These are phyloP conservation scores for Trachymyrmex septentrionalis DNA, from an alignment of 1,140 invertebrate species.

Conservation along the genomic window DNA sequence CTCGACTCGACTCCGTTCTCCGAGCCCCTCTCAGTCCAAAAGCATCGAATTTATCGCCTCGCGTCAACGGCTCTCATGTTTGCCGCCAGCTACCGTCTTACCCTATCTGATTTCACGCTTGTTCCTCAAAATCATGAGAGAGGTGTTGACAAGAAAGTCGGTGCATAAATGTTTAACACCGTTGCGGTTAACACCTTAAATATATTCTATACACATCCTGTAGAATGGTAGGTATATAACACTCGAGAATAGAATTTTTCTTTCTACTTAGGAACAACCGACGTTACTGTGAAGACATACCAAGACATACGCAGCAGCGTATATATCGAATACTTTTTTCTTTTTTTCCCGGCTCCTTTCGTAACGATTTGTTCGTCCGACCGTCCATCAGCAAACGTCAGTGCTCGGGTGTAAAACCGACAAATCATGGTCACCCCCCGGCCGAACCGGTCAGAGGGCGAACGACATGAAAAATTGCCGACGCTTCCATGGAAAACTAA, in stretches of 20 bases:
- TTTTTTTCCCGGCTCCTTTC: not conserved
- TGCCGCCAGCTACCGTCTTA: constrained; percentile 50
- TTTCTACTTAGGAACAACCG: not conserved
- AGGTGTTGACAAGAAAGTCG: constrained; percentile 18
- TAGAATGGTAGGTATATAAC: not conserved
- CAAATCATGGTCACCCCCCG: constrained; percentile 71
- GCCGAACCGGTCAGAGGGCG: constrained; percentile 46
- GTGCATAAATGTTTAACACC: constrained; percentile 31
- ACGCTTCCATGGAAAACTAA: constrained; percentile 78
- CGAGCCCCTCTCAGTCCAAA: constrained; percentile 37
- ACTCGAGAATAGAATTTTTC: not conserved
- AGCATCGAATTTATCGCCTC: constrained; percentile 67
- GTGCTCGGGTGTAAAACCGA: constrained; percentile 65
- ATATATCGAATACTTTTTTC: not conserved
- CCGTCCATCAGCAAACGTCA: not conserved
- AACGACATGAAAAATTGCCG: constrained; percentile 74
- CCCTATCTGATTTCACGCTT: constrained; percentile 65
- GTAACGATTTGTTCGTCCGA: constrained; percentile 21
- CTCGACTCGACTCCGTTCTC: constrained; percentile 5
- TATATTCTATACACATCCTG: not conserved
- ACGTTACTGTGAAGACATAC: not conserved
- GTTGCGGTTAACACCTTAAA: not conserved
- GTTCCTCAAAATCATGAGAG: constrained; percentile 17
- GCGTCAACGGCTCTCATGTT: constrained; percentile 67
- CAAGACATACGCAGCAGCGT: not conserved